Percentiles rank a stretch among this genome's conserved stretches.
phyloP scores from a whole-genome alignment of 2,113 vertebrate genomes.

The Thermophis baileyi region DNA sequence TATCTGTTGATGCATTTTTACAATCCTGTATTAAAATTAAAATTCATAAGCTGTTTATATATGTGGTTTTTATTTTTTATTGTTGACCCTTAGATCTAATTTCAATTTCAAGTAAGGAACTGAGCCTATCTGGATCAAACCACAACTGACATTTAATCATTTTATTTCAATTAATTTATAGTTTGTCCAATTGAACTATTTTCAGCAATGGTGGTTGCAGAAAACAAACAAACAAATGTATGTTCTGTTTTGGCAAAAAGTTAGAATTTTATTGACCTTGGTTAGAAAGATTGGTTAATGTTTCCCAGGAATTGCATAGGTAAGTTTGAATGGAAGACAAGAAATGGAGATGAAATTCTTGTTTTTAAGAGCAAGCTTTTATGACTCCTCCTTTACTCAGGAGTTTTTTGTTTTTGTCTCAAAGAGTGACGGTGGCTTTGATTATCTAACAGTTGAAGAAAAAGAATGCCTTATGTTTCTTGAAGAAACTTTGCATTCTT shows the following conservation, averaged over 20 bases:
- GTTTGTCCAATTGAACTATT: background rate
- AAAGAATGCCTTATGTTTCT: slow-evolving; percentile 91
- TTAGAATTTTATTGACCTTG: background rate
- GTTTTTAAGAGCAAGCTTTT: background rate
- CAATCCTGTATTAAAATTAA: background rate
- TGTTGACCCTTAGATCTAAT: background rate
- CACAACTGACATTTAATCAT: background rate
- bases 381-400: background rate
- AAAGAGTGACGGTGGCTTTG: slow-evolving; percentile 83
- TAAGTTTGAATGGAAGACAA: background rate
- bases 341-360: background rate
- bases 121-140: background rate
- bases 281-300: background rate
- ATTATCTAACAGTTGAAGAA: slow-evolving; percentile 88
- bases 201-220: background rate
- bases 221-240: background rate
- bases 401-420: background rate
- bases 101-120: background rate
- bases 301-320: background rate
- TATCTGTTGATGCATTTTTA: background rate
- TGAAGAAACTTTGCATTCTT: slow-evolving; percentile 89
- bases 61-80: background rate
- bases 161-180: background rate
- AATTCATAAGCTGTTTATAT: background rate
- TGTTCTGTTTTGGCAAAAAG: background rate